A percentile compares a stretch with the other conserved stretches of the same genome.
Conservation (phyloP, 2,888 invertebrate genomes). For the Danaus chrysippus region DNA sequence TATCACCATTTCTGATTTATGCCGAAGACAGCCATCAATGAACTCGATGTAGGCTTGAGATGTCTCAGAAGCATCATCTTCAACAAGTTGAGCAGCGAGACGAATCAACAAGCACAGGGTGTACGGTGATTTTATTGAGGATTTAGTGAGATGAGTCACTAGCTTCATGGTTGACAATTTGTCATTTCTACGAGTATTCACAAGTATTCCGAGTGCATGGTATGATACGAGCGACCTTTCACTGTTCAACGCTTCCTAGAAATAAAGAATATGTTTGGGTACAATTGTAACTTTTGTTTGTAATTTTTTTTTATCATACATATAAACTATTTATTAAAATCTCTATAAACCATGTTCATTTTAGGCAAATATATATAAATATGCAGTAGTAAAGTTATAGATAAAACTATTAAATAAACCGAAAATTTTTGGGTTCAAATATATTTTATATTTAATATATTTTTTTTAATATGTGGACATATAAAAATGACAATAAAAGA, state of each 20-base stretch:
- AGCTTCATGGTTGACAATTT: constrained; percentile 97
- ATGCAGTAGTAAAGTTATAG: too few species aligned
- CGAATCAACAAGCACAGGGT: constrained; percentile 97
- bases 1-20: constrained; percentile 99
- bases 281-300: too few species aligned
- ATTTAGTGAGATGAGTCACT: constrained; percentile 91
- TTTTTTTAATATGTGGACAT: too few species aligned
- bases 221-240: constrained; percentile 94
- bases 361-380: too few species aligned
- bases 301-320: too few species aligned
- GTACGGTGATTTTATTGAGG: constrained; percentile 94
- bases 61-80: constrained; percentile 87
- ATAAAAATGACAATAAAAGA: too few species aligned
- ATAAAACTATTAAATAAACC: too few species aligned
- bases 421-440: too few species aligned
- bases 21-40: constrained; percentile 95
- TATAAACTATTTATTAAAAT: too few species aligned
- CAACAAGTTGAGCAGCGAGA: constrained; percentile 95
- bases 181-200: constrained; percentile 95
- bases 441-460: too few species aligned
- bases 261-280: constrained; percentile 28
- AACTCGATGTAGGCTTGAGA: constrained; percentile 92
- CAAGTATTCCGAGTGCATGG: constrained; percentile 97
- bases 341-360: too few species aligned
- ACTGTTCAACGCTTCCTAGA: constrained; percentile 70